Percentiles rank a stretch among this genome's conserved stretches.
phyloP scores from a whole-genome alignment of 2,113 vertebrate species.

The Aleadryas rufinucha region DNA sequence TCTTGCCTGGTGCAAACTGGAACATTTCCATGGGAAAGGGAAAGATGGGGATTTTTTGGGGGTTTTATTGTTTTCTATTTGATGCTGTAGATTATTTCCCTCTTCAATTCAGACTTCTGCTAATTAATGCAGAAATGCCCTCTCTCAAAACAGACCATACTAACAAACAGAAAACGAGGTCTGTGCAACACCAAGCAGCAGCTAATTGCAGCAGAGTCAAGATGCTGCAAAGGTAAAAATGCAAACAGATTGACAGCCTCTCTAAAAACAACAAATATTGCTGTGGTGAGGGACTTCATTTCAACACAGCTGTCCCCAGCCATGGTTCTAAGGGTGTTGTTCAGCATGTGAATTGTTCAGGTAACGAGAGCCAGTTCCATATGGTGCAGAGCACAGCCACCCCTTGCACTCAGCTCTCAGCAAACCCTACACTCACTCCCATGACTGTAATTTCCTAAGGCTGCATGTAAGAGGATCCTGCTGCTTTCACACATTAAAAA shows the following conservation, averaged over 20 bases:
- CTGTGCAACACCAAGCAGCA: not conserved
- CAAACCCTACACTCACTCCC: not conserved
- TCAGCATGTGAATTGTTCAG: not conserved
- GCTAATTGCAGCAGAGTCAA: not conserved
- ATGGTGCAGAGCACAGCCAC: not conserved
- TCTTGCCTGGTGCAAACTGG: fast-evolving
- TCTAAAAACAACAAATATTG: not conserved
- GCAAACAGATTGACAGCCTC: not conserved
- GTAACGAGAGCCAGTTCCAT: not conserved
- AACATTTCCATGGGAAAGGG: not conserved
- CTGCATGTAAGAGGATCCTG: not conserved
- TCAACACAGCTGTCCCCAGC: not conserved
- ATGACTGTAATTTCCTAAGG: not conserved
- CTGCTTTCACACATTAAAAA: not conserved
- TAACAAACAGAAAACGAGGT: not conserved
- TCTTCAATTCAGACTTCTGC: not conserved
- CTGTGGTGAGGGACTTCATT: not conserved
- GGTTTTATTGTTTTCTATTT: not conserved
- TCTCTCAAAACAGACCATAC: not conserved
- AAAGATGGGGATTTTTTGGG: not conserved
- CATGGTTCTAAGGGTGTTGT: not conserved
- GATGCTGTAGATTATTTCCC: not conserved
- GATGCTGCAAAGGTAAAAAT: not conserved
- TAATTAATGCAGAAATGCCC: not conserved
- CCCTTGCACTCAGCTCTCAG: not conserved